Percentiles rank a stretch among this genome's conserved stretches.
phyloP scores from a whole-genome alignment of 2,113 vertebrate genomes.

The Alethe diademata region DNA sequence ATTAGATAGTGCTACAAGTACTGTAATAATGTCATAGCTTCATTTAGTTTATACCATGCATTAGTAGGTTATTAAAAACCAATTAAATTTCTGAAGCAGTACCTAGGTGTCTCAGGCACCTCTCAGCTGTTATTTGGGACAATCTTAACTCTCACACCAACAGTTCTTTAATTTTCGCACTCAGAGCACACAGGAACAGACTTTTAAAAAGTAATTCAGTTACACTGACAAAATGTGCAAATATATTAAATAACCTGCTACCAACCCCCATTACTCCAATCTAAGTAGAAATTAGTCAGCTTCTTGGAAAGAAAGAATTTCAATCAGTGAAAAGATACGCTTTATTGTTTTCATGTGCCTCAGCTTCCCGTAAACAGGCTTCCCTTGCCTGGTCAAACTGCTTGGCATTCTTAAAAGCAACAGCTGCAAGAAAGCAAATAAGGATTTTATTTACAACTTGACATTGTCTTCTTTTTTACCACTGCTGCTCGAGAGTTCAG shows the following conservation, averaged over 20 bases:
- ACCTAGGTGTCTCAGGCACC: background rate
- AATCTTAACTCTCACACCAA: background rate
- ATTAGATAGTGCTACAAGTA: background rate
- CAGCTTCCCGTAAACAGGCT: slow-evolving; percentile 92
- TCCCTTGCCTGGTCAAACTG: slow-evolving; percentile 97
- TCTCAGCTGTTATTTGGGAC: background rate
- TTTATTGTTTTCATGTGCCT: slow-evolving; percentile 93
- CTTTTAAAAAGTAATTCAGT: background rate
- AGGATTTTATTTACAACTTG: background rate
- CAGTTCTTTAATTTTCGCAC: background rate
- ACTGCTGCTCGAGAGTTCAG: background rate
- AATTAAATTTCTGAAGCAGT: background rate
- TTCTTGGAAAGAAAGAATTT: background rate
- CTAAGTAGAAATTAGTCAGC: background rate
- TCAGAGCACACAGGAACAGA: background rate
- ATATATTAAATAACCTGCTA: background rate
- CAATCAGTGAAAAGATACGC: slow-evolving; percentile 88
- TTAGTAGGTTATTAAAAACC: background rate
- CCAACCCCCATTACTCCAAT: background rate
- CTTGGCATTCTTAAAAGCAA: slow-evolving; percentile 98
- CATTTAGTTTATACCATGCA: background rate
- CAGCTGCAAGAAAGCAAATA: slow-evolving; percentile 78
- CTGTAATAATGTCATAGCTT: background rate
- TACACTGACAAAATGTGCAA: background rate
- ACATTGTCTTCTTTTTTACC: background rate